Evolutionary conservation across 2,113 vertebrate genomes (phyloP).

Genomic region (Zosterops borbonicus): DNA sequence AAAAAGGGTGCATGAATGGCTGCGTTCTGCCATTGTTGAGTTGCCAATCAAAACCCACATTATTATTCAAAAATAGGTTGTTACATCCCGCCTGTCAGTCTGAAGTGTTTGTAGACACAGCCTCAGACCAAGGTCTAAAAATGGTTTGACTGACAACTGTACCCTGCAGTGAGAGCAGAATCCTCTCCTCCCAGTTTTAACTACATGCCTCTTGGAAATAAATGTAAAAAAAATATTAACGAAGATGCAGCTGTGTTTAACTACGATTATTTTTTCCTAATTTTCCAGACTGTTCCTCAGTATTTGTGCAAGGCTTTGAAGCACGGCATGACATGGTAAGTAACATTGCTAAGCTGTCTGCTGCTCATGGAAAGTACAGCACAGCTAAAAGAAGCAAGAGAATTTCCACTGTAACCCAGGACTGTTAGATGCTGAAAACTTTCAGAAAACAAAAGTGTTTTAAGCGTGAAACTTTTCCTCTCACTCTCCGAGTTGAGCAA

Average conservation of each 20-base stretch:
- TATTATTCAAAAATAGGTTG: constrained; percentile 19
- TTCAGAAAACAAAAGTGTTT: background rate
- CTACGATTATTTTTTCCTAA: background rate
- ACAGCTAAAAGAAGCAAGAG: background rate
- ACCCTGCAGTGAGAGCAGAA: background rate
- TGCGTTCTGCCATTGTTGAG: constrained; percentile 21
- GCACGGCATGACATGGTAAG: background rate
- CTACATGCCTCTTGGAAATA: background rate
- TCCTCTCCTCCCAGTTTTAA: background rate
- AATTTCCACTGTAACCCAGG: background rate
- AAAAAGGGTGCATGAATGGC: background rate
- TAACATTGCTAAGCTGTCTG: background rate
- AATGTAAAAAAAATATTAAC: background rate
- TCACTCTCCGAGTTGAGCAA: background rate
- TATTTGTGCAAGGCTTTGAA: background rate
- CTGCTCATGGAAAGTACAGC: background rate
- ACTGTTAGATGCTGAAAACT: background rate
- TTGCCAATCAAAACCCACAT: constrained; percentile 39
- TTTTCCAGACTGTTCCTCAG: background rate
- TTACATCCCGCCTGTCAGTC: constrained; percentile 22
- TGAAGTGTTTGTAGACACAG: background rate
- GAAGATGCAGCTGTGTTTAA: constrained; percentile 3
- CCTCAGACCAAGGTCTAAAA: constrained; percentile 38
- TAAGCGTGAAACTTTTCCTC: background rate
- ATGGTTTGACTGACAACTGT: constrained; percentile 44